These are phyloP conservation scores for Scylla paramamosain DNA, from an alignment of 1,140 invertebrate species.

Conservation along the genomic window DNA sequence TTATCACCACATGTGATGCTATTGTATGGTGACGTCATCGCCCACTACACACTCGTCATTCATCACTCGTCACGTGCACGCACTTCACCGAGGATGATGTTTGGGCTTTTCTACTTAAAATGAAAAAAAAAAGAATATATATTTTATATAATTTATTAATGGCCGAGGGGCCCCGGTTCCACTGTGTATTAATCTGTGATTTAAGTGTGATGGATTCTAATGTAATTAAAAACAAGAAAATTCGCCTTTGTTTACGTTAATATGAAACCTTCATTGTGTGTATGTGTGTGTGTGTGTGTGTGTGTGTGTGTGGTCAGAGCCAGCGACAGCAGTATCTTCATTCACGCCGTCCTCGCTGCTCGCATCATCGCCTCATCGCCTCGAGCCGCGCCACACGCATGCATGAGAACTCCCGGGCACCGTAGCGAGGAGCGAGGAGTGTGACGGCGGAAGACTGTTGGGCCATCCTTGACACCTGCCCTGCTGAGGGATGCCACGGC, in stretches of 20 bases:
- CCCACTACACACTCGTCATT: not conserved
- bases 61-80: not conserved
- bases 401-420: not conserved
- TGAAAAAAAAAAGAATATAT: conserved; percentile 42
- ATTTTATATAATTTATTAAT: conserved; percentile 71
- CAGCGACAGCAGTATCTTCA: too few species aligned
- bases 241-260: not conserved
- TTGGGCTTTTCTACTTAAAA: conserved; percentile 67
- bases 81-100: not conserved
- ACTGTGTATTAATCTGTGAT: conserved; percentile 75
- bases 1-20: not conserved
- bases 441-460: not conserved
- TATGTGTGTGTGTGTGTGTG: conserved; percentile 23
- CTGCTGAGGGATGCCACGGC: not conserved
- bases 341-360: too few species aligned
- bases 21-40: not conserved
- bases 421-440: too few species aligned
- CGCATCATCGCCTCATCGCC: too few species aligned
- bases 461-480: not conserved
- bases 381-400: not conserved
- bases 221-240: conserved; percentile 67
- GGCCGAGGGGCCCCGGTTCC: conserved; percentile 64
- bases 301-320: not conserved
- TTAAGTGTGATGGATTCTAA: conserved; percentile 74
- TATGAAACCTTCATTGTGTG: not conserved